Base-by-base conservation (phyloP, 2,888 invertebrate genomes). In the Watsonalla binaria region DNA sequence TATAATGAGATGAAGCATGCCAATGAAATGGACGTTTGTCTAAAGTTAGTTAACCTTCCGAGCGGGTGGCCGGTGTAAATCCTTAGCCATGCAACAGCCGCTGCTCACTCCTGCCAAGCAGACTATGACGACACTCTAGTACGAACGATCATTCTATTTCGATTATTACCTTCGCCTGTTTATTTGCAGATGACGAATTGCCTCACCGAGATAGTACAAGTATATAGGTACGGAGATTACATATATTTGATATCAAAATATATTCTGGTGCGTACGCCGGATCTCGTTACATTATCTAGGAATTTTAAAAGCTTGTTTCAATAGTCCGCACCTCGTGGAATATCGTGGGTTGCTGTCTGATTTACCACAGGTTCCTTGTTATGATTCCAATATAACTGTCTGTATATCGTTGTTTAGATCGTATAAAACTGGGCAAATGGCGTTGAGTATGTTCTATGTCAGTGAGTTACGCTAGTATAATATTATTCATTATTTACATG, bases 131-230 rank as follows among this genome's bases (percentile, higher is more conserved):
- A 85, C 84, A 85, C 82, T 70, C 76, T 79, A 74, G 68, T 78
- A 80, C 80, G 78, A 82, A 80, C 80, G 78, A 82, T 86, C 84
- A 85, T 86, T 89, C 90, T 90, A 90, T 90, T 90, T 90, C 82
- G 86, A 90, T 88, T 88, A 88, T 87, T 90, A 86, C 89, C 89
- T 90, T 89, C 86, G 83, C 75, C 78, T 74, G 86, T 86, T 89
- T 90, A 89, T 90, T 87, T 86, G 80, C 76, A 80, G 82, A 88
- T 89, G 90, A 90, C 84, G 88, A 83, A 89, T 87, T 78, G 80
- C 74, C 75, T 76, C 74, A 80, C 80, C 72, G 73, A 74, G 79
- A 79, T 72, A 66, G 68, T 68, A 24, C 24, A 73, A 63, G 74
- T 77, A 74, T 66, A 72, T 72, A 69, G 71, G 61, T 56, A 50